Percentiles rank a stretch among this genome's conserved stretches.
phyloP scores from a whole-genome alignment of 2,888 invertebrate genomes.

The Catocala sponsa region DNA sequence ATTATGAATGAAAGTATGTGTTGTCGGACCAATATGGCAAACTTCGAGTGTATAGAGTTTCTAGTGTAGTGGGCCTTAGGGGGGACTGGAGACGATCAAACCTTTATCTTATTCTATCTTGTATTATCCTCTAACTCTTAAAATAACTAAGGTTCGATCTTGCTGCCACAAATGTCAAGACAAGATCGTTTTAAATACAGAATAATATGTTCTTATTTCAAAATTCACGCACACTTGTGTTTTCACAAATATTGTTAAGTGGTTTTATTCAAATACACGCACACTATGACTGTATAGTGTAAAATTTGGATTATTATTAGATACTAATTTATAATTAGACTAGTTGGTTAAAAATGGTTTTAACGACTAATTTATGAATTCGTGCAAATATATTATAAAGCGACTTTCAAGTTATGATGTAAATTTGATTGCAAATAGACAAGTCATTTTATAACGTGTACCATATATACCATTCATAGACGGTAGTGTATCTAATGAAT shows the following conservation, averaged over 20 bases:
- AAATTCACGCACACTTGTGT: slow-evolving; percentile 9
- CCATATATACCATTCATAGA: no score
- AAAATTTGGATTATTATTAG: background rate
- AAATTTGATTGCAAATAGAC: no score
- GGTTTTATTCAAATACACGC: background rate
- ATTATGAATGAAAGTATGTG: slow-evolving; percentile 50
- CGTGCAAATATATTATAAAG: no score
- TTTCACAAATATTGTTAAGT: background rate
- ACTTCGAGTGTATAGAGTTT: slow-evolving; percentile 55
- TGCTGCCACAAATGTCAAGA: no score
- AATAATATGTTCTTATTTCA: background rate
- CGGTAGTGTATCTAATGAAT: no score
- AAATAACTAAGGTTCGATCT: no score
- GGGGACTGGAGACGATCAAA: slow-evolving; percentile 17
- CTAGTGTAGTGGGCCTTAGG: slow-evolving; percentile 50
- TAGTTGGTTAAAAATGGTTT: background rate
- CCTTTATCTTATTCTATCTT: slow-evolving; percentile 8
- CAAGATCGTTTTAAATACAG: background rate
- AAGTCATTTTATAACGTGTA: no score
- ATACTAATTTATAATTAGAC: background rate
- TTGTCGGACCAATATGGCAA: slow-evolving; percentile 68
- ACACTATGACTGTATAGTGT: slow-evolving; percentile 3
- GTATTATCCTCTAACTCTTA: no score
- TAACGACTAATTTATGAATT: background rate
- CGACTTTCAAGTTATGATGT: no score